These are phyloP conservation scores for Myodes glareolus DNA, from an alignment of 2,113 vertebrate species.

Conservation along the genomic window DNA sequence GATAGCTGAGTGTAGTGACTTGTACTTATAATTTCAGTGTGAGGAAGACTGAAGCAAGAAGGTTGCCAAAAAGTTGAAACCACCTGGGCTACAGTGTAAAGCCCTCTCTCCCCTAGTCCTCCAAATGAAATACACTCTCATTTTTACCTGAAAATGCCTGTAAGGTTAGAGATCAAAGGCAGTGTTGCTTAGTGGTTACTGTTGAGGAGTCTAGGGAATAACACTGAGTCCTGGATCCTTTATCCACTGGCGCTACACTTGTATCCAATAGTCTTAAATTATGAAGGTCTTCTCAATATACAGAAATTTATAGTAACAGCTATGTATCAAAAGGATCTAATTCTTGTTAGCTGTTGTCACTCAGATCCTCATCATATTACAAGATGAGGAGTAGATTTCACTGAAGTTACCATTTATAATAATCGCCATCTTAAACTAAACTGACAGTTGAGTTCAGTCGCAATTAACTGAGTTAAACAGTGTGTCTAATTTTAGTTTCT, in stretches of 20 bases:
- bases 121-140: neutral
- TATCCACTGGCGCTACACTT: neutral
- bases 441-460: neutral
- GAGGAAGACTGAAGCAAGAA: neutral
- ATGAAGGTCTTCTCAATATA: neutral
- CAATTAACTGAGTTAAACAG: neutral
- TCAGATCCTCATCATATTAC: neutral
- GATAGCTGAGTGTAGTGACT: neutral
- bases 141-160: conserved; percentile 25
- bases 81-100: neutral
- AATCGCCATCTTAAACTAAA: neutral
- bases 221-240: neutral
- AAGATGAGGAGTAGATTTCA: neutral
- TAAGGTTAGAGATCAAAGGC: neutral
- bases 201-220: neutral
- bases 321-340: neutral
- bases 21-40: neutral
- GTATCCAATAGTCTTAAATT: neutral
- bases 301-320: neutral
- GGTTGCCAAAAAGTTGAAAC: neutral
- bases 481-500: conserved; percentile 15
- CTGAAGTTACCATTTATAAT: neutral
- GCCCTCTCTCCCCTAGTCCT: neutral
- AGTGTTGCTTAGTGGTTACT: neutral
- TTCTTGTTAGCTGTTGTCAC: neutral